phyloP scores from a whole-genome alignment of 2,113 vertebrate species.

The Calidris pugnax region DNA sequence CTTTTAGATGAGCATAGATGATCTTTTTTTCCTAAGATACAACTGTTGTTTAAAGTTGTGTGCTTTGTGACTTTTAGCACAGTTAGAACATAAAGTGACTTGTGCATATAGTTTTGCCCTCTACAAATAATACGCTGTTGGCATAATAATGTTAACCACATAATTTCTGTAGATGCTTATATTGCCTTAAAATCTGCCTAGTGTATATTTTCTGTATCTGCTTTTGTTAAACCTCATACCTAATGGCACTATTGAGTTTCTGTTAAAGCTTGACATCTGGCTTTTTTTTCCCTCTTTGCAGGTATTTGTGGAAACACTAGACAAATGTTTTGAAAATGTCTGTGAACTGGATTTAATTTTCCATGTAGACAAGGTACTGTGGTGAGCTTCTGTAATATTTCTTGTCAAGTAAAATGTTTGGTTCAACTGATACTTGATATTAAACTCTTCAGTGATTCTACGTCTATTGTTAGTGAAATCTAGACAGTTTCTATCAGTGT shows the following conservation, averaged over 20 bases:
- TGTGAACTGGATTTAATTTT: constrained; percentile 99
- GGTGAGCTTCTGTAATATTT: background rate
- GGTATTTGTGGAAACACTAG: constrained; percentile 99
- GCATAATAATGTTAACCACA: background rate
- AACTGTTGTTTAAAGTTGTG: background rate
- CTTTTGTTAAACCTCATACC: background rate
- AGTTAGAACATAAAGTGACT: background rate
- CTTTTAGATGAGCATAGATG: background rate
- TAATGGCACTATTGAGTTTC: background rate
- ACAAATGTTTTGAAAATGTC: constrained; percentile 99
- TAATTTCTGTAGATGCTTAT: background rate
- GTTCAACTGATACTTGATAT: background rate
- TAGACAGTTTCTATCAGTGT: background rate
- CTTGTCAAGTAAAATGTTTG: background rate
- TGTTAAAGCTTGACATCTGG: constrained; percentile 32
- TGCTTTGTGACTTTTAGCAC: background rate
- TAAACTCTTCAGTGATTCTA: background rate
- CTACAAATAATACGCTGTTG: background rate
- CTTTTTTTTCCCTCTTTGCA: constrained; percentile 52
- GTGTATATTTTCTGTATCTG: constrained; percentile 1
- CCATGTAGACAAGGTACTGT: constrained; percentile 97
- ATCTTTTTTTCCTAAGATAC: background rate
- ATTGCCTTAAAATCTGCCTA: background rate
- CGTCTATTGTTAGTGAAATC: background rate
- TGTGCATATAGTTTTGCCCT: background rate